Base-by-base conservation (phyloP, 2,113 vertebrate genomes). In the Suricata suricatta region DNA sequence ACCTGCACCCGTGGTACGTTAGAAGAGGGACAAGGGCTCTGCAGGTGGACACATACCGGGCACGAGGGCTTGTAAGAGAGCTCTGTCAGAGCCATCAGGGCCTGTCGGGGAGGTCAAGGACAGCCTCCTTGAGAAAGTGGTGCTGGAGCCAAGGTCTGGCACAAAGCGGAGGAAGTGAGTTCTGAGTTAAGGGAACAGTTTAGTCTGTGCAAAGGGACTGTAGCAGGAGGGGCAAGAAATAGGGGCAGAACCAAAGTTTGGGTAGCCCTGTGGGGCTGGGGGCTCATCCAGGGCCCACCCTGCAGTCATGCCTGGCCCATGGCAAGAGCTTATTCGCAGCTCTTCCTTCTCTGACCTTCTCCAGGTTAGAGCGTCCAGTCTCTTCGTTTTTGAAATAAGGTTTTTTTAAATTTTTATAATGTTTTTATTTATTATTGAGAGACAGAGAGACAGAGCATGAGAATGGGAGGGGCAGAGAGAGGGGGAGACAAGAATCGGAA, bases 1-100 rank as follows among this genome's bases (percentile, higher is more conserved):
- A 19, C 11, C 12, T 19, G 35, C 0, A 6, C 33, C 6, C 0
- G 0, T 0, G 12, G 50, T 29, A 68, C 44, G 63, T 29, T 17
- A 63, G n/a, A n/a, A 66, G 68, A 69, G 41, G 11, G n/a, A 16
- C 47, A 8, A 47, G 38, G 54, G 33, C 68, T 66, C 6, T 38
- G 47, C 3, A 23, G n/a, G 83, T 27, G 12, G 38, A 31, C 9
- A 1, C 3, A 7, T 3, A 8, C 3, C 1, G 35, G 25, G n/a
- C 47, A 0, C 14, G 54, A 47, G 88, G 71, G 23, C 25, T 11
- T 19, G 38, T 63, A 35, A 14, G 4, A 74, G 52, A 54, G 38
- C 68, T 80, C 17, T 80, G 38, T 35, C 44, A 2, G 29, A 35
- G 77, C 16, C 82, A 31, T 77, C 33, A 52, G 80, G 29, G 21